Conservation (phyloP, 2,113 vertebrate species). For the Syngnathoides biaculeatus region DNA sequence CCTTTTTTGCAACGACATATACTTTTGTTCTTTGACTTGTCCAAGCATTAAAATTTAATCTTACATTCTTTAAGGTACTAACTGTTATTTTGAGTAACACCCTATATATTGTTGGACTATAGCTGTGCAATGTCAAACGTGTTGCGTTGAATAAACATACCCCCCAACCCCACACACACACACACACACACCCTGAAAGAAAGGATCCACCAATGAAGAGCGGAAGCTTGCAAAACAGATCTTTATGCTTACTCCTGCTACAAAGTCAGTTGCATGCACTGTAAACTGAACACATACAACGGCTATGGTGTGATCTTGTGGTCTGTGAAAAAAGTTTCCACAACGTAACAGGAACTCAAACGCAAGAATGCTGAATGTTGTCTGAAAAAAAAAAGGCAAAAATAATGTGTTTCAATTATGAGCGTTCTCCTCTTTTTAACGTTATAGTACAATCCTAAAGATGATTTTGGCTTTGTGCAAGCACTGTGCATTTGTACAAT, state of each 20-base stretch:
- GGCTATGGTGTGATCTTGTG: slow-evolving; percentile 2
- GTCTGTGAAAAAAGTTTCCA: slow-evolving; percentile 3
- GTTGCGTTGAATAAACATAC: slow-evolving; percentile 14
- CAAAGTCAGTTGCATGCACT: slow-evolving; percentile 21
- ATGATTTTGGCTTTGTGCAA: background rate
- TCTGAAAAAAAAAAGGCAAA: background rate
- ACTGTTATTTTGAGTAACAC: too few species aligned
- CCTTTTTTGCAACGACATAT: background rate
- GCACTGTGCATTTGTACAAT: slow-evolving; percentile 11
- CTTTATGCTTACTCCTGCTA: slow-evolving; percentile 18
- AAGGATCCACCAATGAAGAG: slow-evolving; percentile 21
- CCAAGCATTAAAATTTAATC: too few species aligned
- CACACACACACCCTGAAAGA: background rate
- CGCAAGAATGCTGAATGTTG: background rate
- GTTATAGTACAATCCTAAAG: background rate
- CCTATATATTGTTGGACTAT: too few species aligned
- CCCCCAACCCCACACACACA: too few species aligned
- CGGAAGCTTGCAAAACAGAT: slow-evolving; percentile 25
- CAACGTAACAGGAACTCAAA: slow-evolving; percentile 8
- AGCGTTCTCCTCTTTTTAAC: background rate
- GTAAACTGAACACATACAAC: background rate
- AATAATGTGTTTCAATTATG: background rate
- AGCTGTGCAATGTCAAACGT: slow-evolving; percentile 34
- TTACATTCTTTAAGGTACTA: too few species aligned
- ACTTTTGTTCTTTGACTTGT: too few species aligned